Evolutionary conservation across 37 sponge, comb jelly and placozoan species (phyloP), one percentile per base, ranked within the genome.

Genomic region (Mnemiopsis leidyi): DNA sequence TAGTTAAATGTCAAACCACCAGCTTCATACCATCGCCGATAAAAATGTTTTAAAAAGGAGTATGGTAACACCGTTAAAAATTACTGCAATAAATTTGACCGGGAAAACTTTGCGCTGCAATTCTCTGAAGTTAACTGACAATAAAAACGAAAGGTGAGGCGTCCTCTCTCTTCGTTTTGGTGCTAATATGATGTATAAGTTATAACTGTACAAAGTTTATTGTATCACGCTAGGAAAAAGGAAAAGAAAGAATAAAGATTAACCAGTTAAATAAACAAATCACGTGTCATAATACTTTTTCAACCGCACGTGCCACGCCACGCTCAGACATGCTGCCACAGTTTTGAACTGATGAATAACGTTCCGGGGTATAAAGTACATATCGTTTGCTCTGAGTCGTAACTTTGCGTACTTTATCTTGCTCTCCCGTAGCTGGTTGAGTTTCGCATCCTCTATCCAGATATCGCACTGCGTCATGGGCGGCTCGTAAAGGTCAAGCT

Each of bases 351-450:
- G 99, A 76, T 98, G 99, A 29, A 98, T 93, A 38, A 96, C 95
- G 68, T 98, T 97, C 0, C 97, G 95, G 24, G 99, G 99, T 31
- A 98, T 97, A 94, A 98, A 98, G 94, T 98, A 98, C 79, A 97
- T 95, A 79, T 97, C 99, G 68, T 97, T 95, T 93, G 94, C 96
- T 31, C 90, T 76, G 38, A 98, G 93, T 16, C 95, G 95, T 21
- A 97, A 69, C 69, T 92, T 93, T 16, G 99, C 94, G 48, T 97
- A 98, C 32, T 95, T 92, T 0, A 98, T 76, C 7, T 96, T 96
- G 0, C 95, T 95, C 16, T 96, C 73, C 0, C 96, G 82, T 38
- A 98, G 93, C 85, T 95, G 96, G 93, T 97, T 97, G 75, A 98
- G 93, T 76, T 97, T 98, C 30, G 96, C 99, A 38, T 97, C 96